These are phyloP conservation scores for Archips xylosteana DNA, from an alignment of 2,888 invertebrate species.

Conservation along the genomic window DNA sequence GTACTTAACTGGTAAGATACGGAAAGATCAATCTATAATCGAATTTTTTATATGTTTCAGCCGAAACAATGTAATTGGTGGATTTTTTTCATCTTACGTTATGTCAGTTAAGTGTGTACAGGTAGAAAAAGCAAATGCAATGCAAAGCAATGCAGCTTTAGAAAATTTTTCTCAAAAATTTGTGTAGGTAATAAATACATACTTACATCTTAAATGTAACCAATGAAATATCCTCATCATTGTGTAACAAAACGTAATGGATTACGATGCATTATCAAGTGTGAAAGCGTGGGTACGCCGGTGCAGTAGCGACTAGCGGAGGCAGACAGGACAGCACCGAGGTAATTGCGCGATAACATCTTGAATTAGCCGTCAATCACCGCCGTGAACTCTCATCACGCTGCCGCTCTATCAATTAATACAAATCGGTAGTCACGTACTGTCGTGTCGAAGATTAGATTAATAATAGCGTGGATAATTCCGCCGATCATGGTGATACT, in stretches of 20 bases:
- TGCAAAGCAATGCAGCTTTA: no score
- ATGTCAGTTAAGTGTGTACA: no score
- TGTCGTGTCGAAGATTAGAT: slow-evolving; percentile 71
- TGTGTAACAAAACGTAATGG: slow-evolving; percentile 1
- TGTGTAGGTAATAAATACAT: neutral
- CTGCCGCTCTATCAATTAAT: slow-evolving; percentile 79
- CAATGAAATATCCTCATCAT: slow-evolving; percentile 1
- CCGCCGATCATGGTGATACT: slow-evolving; percentile 66
- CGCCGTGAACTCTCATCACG: slow-evolving; percentile 73
- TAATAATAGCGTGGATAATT: slow-evolving; percentile 77
- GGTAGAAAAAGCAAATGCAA: no score
- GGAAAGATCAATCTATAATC: no score
- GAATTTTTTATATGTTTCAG: no score
- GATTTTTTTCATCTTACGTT: no score
- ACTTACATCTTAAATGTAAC: neutral
- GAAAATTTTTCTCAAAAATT: neutral
- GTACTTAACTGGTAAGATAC: no score
- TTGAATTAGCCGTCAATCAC: slow-evolving; percentile 82
- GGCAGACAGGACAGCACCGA: slow-evolving; percentile 46
- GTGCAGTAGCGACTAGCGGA: slow-evolving; percentile 23
- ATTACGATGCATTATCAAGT: slow-evolving; percentile 11
- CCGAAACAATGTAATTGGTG: no score
- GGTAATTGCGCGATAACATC: slow-evolving; percentile 82
- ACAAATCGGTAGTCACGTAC: slow-evolving; percentile 78
- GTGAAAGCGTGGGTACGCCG: slow-evolving; percentile 37